Conservation (phyloP, 2,113 vertebrate genomes). For the Notiomystis cincta region DNA sequence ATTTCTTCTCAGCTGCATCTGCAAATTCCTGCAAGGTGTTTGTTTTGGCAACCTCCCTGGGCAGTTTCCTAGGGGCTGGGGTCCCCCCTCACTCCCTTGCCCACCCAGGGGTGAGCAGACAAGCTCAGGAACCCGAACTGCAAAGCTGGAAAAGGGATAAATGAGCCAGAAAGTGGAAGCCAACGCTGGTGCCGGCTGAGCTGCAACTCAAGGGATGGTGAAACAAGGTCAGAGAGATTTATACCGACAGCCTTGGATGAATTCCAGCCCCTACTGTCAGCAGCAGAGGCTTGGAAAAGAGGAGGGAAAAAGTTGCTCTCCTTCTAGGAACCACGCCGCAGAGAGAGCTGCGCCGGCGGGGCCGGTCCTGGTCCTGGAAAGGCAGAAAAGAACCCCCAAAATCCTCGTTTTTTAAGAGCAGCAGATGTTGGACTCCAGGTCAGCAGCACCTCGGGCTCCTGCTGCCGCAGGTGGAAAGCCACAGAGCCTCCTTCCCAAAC, state of each 20-base stretch:
- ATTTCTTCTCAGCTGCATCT: neutral
- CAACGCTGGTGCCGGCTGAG: neutral
- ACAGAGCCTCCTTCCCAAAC: neutral
- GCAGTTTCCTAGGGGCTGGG: neutral
- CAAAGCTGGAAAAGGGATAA: neutral
- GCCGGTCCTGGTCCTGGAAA: fast-evolving
- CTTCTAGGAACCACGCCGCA: constrained; percentile 5
- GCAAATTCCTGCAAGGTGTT: neutral
- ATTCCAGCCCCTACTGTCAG: constrained; percentile 32
- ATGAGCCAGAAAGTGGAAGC: constrained; percentile 18
- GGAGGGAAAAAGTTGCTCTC: constrained; percentile 35
- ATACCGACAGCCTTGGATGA: neutral
- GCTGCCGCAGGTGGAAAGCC: fast-evolving
- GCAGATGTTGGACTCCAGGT: neutral
- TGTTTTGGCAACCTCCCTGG: neutral
- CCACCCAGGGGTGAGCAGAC: neutral
- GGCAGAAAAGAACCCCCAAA: neutral
- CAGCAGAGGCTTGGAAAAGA: neutral
- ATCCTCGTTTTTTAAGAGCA: fast-evolving
- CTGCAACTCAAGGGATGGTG: neutral
- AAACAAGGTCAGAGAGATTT: constrained; percentile 46
- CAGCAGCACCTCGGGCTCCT: neutral
- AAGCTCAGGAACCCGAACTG: neutral
- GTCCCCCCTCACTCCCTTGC: neutral
- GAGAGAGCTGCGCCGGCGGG: neutral